Evolutionary conservation across 2,113 vertebrate genomes (phyloP).

Genomic region (Archocentrus centrarchus): DNA sequence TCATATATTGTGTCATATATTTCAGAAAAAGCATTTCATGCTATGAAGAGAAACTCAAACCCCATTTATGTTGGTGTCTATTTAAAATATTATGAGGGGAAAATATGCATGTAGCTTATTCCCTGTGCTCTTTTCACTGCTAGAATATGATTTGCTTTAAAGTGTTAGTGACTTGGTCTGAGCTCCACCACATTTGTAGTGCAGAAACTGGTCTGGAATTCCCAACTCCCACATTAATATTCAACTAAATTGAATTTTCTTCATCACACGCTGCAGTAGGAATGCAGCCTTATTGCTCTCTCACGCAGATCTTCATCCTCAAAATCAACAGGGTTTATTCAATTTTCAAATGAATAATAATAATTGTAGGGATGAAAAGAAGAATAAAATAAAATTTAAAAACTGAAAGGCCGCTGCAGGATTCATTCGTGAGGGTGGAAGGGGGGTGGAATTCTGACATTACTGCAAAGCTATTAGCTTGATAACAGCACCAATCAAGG

Average conservation of each 20-base stretch:
- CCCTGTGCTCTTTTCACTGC: neutral
- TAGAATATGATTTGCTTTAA: conserved; percentile 25
- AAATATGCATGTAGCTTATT: conserved; percentile 28
- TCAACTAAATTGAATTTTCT: conserved; percentile 44
- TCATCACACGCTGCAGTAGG: conserved; percentile 4
- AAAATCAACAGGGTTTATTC: conserved; percentile 10
- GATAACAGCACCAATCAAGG: neutral
- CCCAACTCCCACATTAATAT: conserved; percentile 64
- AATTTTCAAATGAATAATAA: conserved; percentile 2
- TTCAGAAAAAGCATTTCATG: conserved; percentile 2
- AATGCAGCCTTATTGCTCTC: conserved; percentile 3
- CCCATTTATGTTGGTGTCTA: neutral
- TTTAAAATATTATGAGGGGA: conserved; percentile 18
- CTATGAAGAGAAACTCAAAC: neutral
- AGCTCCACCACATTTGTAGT: conserved; percentile 4
- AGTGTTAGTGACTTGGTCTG: conserved; percentile 14
- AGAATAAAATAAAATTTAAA: neutral
- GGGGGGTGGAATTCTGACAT: neutral
- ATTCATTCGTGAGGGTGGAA: neutral
- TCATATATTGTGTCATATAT: neutral
- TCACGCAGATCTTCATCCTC: conserved; percentile 1
- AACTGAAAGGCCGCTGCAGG: neutral
- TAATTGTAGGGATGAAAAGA: neutral
- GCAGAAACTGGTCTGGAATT: conserved; percentile 43
- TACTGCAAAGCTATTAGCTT: neutral